phyloP scores from a whole-genome alignment of 2,797 vertebrate species.

The Mus spretus region DNA sequence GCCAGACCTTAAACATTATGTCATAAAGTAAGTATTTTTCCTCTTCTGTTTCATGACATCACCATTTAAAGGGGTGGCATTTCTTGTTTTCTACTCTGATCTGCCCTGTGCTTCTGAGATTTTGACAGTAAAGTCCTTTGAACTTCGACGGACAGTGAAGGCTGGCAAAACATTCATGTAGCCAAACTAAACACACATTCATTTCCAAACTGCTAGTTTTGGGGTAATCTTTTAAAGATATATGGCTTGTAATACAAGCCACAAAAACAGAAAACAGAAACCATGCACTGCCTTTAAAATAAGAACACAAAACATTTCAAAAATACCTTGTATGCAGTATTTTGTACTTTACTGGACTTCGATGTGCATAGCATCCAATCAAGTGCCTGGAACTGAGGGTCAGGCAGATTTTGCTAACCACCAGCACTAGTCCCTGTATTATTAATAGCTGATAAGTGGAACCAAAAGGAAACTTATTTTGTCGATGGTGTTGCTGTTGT shows the following conservation, averaged over 20 bases:
- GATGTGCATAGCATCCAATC: neutral
- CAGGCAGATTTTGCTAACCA: neutral
- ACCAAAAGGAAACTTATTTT: neutral
- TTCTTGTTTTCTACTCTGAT: slow-evolving; percentile 30
- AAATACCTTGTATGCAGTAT: neutral
- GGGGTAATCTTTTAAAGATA: neutral
- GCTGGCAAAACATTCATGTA: slow-evolving; percentile 28
- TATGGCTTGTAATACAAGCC: neutral
- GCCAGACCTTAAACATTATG: slow-evolving; percentile 52
- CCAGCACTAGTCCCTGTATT: neutral
- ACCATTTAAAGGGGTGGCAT: neutral
- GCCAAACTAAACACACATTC: neutral
- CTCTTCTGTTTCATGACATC: neutral
- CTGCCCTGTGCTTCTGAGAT: slow-evolving; percentile 26
- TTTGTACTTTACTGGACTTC: neutral
- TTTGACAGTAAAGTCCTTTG: neutral
- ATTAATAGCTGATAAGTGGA: slow-evolving; percentile 1
- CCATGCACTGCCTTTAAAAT: neutral
- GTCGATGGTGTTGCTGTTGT: neutral
- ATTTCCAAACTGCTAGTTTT: neutral
- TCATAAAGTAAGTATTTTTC: slow-evolving; percentile 58
- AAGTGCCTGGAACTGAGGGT: neutral
- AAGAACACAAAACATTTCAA: neutral
- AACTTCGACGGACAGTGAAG: neutral
- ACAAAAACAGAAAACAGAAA: neutral